Evolutionary conservation across 2,888 invertebrate genomes (phyloP).

Genomic region (Tipula lateralis): DNA sequence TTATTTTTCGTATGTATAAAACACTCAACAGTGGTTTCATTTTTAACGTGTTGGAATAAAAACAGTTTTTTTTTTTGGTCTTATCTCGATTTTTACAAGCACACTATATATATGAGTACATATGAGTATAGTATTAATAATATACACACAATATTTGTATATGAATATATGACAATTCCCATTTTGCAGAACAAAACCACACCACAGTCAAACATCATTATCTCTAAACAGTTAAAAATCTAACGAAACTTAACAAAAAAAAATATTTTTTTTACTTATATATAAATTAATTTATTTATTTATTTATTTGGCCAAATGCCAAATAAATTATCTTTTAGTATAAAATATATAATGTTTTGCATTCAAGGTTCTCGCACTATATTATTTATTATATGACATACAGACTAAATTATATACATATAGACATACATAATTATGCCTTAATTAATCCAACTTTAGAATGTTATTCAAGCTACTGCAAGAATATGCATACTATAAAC

Average conservation of each 20-base stretch:
- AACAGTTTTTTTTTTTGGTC: neutral
- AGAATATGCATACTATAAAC: neutral
- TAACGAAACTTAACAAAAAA: neutral
- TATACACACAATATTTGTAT: neutral
- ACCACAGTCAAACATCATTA: constrained; percentile 15
- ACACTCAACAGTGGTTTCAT: constrained; percentile 4
- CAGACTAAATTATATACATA: neutral
- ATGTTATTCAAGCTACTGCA: neutral
- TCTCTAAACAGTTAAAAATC: constrained; percentile 19
- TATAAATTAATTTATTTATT: neutral
- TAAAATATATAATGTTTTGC: neutral
- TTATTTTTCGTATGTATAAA: neutral
- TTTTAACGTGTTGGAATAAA: constrained; percentile 6
- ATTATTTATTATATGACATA: neutral
- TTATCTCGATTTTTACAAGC: constrained; percentile 11
- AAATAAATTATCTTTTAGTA: constrained; percentile 9
- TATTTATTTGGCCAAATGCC: neutral
- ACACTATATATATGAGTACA: neutral
- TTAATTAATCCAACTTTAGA: neutral
- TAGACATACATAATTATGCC: neutral
- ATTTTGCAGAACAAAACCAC: neutral
- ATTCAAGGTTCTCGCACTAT: constrained; percentile 24
- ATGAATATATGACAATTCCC: neutral
- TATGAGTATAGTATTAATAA: neutral
- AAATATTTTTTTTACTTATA: neutral